Base-by-base conservation (phyloP, 2,888 invertebrate genomes). In the Trichogramma evanescens region DNA sequence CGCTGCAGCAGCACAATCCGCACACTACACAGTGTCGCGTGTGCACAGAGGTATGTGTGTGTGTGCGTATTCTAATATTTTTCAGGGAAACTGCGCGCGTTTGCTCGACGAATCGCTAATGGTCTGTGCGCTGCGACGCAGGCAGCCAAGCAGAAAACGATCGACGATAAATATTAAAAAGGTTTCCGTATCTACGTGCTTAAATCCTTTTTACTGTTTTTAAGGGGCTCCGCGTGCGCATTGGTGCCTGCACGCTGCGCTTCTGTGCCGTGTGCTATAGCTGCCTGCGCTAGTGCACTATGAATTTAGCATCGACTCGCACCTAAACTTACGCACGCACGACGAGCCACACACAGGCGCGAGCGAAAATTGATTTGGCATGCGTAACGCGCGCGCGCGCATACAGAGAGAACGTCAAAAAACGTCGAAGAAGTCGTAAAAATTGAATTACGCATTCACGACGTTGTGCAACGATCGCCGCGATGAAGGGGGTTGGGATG, bases 91-190 rank as follows among this genome's bases (percentile, higher is more conserved):
- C 67, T 61, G 65, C 61, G 66, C 64, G 66, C 67, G 65, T 62
- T 62, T 62, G 5, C 39, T n/a, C 5, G 54, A 45, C 67, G 70
- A 70, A 72, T 72, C 66, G 46, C 65, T 68, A 70, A 71, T 70
- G 67, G 66, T 43, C 13, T 13, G 6, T 9, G 13, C 42, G 7
- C 6, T 6, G n/a, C 45, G 4, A 26, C 48, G 42, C 10, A 3
- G 51, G 4, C 52, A 48, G 42, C 42, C 52, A 58, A 58, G 64
- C 64, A 61, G 63, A 60, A 62, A 59, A 67, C 69, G 71, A 72
- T 73, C 67, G 69, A 71, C 65, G 67, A 70, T 77, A 76, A 77
- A 77, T 77, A 77, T 76, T 77, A 74, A 77, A 75, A 74, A 68
- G 71, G 58, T 50, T 56, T 56, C 54, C 56, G 69, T 72, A 71